Conservation (phyloP, 2,888 invertebrate genomes). For the Dryobotodes eremita region DNA sequence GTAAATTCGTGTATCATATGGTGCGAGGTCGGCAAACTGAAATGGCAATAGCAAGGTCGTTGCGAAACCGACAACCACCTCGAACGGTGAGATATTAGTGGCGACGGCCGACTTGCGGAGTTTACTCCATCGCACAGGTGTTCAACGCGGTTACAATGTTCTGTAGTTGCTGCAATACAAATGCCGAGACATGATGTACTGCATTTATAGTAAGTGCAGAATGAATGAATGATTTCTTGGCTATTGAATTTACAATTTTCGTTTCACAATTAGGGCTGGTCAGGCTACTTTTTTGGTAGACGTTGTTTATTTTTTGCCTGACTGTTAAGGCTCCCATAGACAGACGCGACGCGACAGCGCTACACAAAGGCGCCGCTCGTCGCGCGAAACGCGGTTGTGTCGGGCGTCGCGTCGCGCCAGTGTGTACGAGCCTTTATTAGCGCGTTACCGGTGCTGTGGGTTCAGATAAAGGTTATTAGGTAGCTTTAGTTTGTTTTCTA, state of each 20-base stretch:
- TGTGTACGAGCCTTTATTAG: too few species aligned
- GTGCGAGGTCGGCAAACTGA: conserved; percentile 84
- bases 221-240: conserved; percentile 48
- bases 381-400: too few species aligned
- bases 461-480: conserved; percentile 36
- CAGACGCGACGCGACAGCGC: too few species aligned
- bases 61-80: conserved; percentile 63
- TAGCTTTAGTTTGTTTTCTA: conserved; percentile 38
- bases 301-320: conserved; percentile 33
- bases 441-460: conserved; percentile 17
- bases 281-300: conserved; percentile 33
- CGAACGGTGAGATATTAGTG: conserved; percentile 51
- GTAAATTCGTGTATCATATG: conserved; percentile 83
- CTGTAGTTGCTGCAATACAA: conserved; percentile 39
- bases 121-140: conserved; percentile 58
- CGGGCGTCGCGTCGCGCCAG: too few species aligned
- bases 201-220: conserved; percentile 45
- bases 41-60: conserved; percentile 84
- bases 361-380: too few species aligned
- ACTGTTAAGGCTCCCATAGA: too few species aligned
- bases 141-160: conserved; percentile 43
- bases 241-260: conserved; percentile 53
- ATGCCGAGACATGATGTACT: conserved; percentile 49
- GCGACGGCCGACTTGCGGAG: conserved; percentile 28
- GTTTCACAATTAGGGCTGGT: conserved; percentile 48